phyloP scores from a whole-genome alignment of 2,888 invertebrate species.

The Dasysyrphus tricinctus region DNA sequence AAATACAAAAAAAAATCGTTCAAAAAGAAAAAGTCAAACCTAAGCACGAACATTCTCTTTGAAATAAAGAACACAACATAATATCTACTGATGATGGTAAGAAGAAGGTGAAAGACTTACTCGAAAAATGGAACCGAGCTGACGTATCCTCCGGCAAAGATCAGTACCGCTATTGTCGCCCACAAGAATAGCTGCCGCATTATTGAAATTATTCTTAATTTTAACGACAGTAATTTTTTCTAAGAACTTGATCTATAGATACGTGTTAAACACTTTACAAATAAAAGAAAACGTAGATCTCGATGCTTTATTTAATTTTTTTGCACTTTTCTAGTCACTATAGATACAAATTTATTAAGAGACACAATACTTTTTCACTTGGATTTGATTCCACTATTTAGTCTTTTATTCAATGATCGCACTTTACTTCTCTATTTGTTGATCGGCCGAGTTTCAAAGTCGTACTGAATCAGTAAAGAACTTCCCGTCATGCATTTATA shows the following conservation, averaged over 20 bases:
- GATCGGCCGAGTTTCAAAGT: conserved; percentile 69
- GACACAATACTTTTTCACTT: conserved; percentile 35
- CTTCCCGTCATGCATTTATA: conserved; percentile 71
- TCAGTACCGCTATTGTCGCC: conserved; percentile 55
- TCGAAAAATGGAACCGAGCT: conserved; percentile 62
- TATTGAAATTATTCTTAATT: conserved; percentile 13
- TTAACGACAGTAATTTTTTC: neutral
- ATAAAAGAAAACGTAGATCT: conserved; percentile 15
- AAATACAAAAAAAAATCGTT: conserved; percentile 16
- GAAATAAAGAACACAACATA: conserved; percentile 11
- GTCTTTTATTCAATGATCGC: neutral
- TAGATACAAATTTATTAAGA: conserved; percentile 15
- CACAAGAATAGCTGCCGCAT: conserved; percentile 63
- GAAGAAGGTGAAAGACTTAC: conserved; percentile 55
- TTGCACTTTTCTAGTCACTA: conserved; percentile 21
- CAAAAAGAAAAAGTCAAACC: conserved; percentile 34
- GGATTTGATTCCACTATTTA: conserved; percentile 3
- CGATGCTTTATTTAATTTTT: neutral
- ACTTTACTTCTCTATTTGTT: conserved; percentile 55
- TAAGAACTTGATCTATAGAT: neutral
- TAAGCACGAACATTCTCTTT: conserved; percentile 15
- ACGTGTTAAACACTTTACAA: conserved; percentile 7
- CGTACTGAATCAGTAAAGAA: conserved; percentile 71
- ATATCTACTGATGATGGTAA: neutral
- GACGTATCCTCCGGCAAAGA: conserved; percentile 57